These are phyloP conservation scores for Rhineura floridana DNA, from an alignment of 2,113 vertebrate genomes.

Conservation along the genomic window DNA sequence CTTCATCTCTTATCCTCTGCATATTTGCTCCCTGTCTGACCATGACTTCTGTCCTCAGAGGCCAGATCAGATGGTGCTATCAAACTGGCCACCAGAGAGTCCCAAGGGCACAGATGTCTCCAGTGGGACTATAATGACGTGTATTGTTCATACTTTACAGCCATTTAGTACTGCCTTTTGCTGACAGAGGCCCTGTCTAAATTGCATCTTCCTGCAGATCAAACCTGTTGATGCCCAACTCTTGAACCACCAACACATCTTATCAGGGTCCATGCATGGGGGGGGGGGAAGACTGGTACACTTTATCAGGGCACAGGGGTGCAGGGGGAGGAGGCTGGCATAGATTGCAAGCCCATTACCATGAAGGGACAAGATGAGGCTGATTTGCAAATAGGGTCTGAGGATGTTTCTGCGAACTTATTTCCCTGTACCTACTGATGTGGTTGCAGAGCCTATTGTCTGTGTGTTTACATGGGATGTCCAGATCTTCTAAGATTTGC, in stretches of 20 bases:
- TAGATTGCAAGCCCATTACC: not conserved
- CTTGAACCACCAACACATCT: too few species aligned
- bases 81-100: not conserved
- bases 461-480: too few species aligned
- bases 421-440: too few species aligned
- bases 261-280: not conserved
- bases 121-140: not conserved
- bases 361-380: not conserved
- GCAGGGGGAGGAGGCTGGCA: too few species aligned
- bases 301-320: not conserved
- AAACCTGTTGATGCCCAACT: not conserved
- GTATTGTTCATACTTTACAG: not conserved
- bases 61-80: not conserved
- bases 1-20: slow-evolving; percentile 52
- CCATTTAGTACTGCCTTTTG: not conserved
- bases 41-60: slow-evolving; percentile 37
- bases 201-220: not conserved
- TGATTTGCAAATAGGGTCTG: not conserved
- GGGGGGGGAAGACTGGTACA: not conserved
- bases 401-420: not conserved
- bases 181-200: not conserved
- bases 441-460: too few species aligned
- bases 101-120: not conserved
- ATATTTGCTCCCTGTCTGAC: slow-evolving; percentile 38
- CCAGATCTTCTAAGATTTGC: too few species aligned